Evolutionary conservation across 2,113 vertebrate genomes (phyloP).

Genomic region (Malurus alboscapulatus): DNA sequence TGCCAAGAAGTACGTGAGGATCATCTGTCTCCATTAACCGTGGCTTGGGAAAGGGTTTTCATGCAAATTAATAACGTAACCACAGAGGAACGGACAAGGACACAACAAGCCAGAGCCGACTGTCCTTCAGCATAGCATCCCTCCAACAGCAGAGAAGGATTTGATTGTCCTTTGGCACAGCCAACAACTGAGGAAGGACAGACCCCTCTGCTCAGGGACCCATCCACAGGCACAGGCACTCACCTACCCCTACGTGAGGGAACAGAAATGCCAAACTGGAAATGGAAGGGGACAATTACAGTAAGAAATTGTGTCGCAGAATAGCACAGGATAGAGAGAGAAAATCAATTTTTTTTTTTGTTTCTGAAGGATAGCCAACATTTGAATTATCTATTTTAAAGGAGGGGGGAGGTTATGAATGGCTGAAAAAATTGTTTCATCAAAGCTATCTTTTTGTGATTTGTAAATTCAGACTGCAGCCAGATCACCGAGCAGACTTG

Average conservation of each 20-base stretch:
- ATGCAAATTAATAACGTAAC: conserved; percentile 55
- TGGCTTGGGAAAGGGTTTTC: conserved; percentile 50
- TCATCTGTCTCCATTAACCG: conserved; percentile 67
- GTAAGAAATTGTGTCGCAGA: background rate
- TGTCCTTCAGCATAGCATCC: background rate
- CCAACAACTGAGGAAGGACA: background rate
- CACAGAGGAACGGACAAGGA: conserved; percentile 17
- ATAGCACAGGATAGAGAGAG: rapidly evolving
- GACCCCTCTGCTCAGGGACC: background rate
- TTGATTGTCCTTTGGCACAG: background rate
- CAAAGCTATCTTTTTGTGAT: background rate
- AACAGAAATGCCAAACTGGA: background rate
- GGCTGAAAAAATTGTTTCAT: background rate
- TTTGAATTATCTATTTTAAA: background rate
- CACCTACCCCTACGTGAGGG: rapidly evolving
- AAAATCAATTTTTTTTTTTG: background rate
- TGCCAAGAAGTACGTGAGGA: conserved; percentile 42
- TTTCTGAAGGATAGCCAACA: background rate
- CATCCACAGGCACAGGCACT: background rate
- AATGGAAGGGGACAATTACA: background rate
- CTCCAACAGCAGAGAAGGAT: background rate
- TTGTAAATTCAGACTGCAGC: background rate
- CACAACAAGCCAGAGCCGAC: background rate
- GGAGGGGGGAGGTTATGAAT: background rate
- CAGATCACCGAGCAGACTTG: background rate